A percentile compares a stretch with the other conserved stretches of the same genome.
Conservation (phyloP, 2,888 invertebrate genomes). For the Drosophila merina region DNA sequence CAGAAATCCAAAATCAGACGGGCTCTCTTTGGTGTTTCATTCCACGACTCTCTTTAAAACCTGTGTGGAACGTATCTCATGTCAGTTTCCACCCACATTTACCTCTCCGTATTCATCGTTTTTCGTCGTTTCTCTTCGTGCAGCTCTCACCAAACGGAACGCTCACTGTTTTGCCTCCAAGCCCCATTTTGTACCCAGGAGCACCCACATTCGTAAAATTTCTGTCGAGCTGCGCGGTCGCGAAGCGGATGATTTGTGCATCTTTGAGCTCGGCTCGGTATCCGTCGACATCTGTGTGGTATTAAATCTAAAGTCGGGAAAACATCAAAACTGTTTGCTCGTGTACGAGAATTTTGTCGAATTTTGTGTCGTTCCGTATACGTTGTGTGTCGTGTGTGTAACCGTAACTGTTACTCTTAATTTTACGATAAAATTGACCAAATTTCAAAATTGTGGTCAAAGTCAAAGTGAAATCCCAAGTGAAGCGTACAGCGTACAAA, state of each 20-base stretch:
- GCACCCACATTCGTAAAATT: background rate
- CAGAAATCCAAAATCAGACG: too few relatives aligned
- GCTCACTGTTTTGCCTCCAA: too few relatives aligned
- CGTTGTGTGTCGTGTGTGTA: background rate
- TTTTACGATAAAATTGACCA: background rate
- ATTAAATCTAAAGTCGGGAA: background rate
- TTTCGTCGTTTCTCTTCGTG: too few relatives aligned
- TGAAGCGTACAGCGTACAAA: conserved; percentile 6
- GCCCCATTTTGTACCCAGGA: too few relatives aligned
- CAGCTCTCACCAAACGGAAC: too few relatives aligned
- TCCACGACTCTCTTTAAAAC: too few relatives aligned
- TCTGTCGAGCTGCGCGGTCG: background rate
- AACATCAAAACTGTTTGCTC: background rate
- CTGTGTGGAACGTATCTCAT: too few relatives aligned
- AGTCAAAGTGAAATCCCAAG: conserved; percentile 11
- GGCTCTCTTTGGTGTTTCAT: too few relatives aligned
- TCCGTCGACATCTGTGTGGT: background rate
- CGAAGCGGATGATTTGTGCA: conserved; percentile 1
- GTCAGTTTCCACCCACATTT: too few relatives aligned
- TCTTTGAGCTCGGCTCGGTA: background rate
- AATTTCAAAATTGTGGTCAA: conserved; percentile 10
- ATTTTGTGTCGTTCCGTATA: background rate
- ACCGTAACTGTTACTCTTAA: conserved; percentile 8
- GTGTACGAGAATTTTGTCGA: background rate
- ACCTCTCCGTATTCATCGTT: too few relatives aligned